These are phyloP conservation scores for Sinohyriopsis cumingii DNA, from an alignment of 2,888 invertebrate species.

Conservation along the genomic window DNA sequence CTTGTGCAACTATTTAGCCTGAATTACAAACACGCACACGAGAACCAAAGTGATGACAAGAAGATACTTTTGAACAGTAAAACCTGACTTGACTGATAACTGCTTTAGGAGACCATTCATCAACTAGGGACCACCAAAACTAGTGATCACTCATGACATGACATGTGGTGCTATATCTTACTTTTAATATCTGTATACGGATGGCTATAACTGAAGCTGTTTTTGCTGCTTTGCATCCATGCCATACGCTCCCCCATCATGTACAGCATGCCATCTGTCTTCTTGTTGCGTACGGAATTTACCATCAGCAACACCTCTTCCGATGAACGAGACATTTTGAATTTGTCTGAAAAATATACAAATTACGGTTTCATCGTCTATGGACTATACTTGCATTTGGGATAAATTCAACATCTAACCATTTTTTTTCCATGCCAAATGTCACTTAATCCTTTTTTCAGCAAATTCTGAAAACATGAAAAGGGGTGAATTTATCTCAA, in stretches of 20 bases:
- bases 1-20: no score
- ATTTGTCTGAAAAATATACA: constrained; percentile 4
- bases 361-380: background rate
- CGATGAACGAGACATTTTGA: constrained; percentile 55
- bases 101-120: no score
- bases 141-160: no score
- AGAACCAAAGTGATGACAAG: no score
- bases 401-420: background rate
- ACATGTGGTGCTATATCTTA: constrained; percentile 72
- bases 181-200: constrained; percentile 96
- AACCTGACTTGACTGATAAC: no score
- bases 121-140: no score
- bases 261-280: constrained; percentile 95
- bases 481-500: no score
- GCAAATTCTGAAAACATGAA: no score
- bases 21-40: no score
- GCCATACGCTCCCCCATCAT: constrained; percentile 96
- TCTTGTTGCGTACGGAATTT: constrained; percentile 93
- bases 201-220: constrained; percentile 93
- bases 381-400: background rate
- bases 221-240: constrained; percentile 93
- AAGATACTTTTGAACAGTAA: no score
- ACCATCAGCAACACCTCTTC: constrained; percentile 96
- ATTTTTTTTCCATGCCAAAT: no score
- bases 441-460: no score